Evolutionary conservation across 2,888 invertebrate genomes (phyloP), one percentile per base, ranked within the genome.

Genomic region (Cataglyphis albicans): DNA sequence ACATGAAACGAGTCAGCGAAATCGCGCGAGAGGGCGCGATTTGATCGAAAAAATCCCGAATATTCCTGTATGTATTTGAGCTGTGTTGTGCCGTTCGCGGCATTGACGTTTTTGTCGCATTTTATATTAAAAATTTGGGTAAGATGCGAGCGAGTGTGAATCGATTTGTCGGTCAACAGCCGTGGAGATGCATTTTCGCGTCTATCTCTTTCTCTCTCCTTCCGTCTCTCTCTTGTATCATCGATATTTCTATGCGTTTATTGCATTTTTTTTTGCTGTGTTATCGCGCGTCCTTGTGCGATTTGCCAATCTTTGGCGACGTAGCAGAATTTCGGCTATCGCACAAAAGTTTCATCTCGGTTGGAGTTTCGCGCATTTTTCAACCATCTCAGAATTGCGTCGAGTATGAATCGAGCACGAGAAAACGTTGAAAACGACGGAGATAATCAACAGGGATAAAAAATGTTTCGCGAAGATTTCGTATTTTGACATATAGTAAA

Each of bases 251-350:
- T 4, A n/a, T 55, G 52, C n/a, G 2, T 48, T 48, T 48, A 32
- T 32, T 32, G 32, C 32, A 0, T 48, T 48, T 48, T 44, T 44
- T 68, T 76, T 74, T 21, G n/a, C 1, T 25, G 32, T 44, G 57
- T 78, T 76, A 76, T 67, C 76, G 65, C 41, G 41, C 38, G 44
- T 70, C 41, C 41, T 78, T 59, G 68, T 41, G 57, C 57, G 55
- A 55, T 29, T 74, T 67, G 67, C 76, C 68, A 57, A 78, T 35
- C 25, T 78, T 6, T 35, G 72, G 44, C 70, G 44, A 78, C 44
- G 32, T 68, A 44, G n/a, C 32, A 25, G 1, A 41, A 78, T 78
- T 70, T 78, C 21, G 52, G 21, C 59, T 44, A 59, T 70, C 78
- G 48, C 41, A 1, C 12, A 38, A 44, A 35, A 57, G 15, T 15